Evolutionary conservation across 2,113 vertebrate species (phyloP).

Genomic region (Grallaria varia): DNA sequence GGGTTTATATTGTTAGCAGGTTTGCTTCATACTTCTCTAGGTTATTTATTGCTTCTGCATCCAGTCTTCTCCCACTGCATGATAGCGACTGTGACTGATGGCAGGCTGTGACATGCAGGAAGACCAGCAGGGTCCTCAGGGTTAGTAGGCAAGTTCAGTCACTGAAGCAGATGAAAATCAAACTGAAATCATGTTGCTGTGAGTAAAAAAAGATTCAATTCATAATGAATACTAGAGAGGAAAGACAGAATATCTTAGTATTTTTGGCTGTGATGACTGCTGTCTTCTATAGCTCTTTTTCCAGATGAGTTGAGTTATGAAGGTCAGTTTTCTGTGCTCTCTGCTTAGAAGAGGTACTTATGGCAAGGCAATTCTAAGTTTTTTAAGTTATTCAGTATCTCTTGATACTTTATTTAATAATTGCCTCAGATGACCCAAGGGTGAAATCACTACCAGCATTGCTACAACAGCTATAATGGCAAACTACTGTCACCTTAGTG

Average conservation of each 20-base stretch:
- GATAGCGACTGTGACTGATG: neutral
- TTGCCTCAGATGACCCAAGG: slow-evolving; percentile 41
- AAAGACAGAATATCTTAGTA: neutral
- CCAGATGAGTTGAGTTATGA: neutral
- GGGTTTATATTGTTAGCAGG: neutral
- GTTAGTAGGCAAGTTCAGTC: slow-evolving; percentile 3
- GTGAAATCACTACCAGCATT: neutral
- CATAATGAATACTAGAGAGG: neutral
- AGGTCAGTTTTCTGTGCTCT: neutral
- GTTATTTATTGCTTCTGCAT: neutral
- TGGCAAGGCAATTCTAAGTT: neutral
- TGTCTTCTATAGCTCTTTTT: neutral
- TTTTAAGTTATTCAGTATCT: slow-evolving; percentile 19
- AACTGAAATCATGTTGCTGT: slow-evolving; percentile 1
- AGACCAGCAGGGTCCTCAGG: slow-evolving; percentile 10
- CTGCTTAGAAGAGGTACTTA: neutral
- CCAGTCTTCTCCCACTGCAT: rapidly evolving
- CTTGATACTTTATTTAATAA: slow-evolving; percentile 41
- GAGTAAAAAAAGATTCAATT: neutral
- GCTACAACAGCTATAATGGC: neutral
- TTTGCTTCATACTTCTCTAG: neutral
- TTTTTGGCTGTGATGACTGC: neutral
- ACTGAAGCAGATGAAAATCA: slow-evolving; percentile 14
- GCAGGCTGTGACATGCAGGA: neutral
- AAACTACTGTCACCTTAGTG: slow-evolving; percentile 33